Conservation (phyloP, 2,797 vertebrate species). For the Melopsittacus undulatus region DNA sequence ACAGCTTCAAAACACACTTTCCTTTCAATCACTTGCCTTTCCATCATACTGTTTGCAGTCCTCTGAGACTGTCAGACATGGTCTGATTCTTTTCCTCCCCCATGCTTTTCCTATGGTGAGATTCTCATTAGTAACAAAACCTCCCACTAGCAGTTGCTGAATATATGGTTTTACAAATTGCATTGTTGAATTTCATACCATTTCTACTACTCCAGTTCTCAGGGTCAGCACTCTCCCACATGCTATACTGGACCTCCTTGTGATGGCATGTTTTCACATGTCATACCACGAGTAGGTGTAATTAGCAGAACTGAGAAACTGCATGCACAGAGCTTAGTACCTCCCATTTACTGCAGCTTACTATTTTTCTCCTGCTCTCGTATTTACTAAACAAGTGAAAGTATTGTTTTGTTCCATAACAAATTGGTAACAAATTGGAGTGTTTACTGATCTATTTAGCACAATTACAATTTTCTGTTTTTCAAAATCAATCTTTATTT, state of each 20-base stretch:
- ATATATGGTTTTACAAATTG: not conserved
- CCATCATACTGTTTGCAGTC: not conserved
- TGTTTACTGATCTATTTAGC: not conserved
- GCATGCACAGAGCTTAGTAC: not conserved
- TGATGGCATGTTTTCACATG: not conserved
- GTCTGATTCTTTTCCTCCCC: not conserved
- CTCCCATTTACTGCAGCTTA: not conserved
- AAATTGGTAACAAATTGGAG: not conserved
- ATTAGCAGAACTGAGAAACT: not conserved
- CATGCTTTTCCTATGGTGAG: not conserved
- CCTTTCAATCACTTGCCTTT: not conserved
- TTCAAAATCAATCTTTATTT: not conserved
- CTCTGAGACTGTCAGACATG: not conserved
- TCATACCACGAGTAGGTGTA: not conserved
- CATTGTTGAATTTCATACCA: not conserved
- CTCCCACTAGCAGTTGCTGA: not conserved
- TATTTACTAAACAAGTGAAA: not conserved
- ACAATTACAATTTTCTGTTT: not conserved
- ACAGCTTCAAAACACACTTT: not conserved
- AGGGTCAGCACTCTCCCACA: not conserved
- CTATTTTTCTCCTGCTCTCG: not conserved
- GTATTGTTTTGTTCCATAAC: not conserved
- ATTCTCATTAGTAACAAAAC: not conserved
- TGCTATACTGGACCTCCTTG: not conserved
- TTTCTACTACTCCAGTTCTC: not conserved